These are phyloP conservation scores for Brachyopa scutellaris DNA, from an alignment of 2,888 invertebrate genomes.

Conservation along the genomic window DNA sequence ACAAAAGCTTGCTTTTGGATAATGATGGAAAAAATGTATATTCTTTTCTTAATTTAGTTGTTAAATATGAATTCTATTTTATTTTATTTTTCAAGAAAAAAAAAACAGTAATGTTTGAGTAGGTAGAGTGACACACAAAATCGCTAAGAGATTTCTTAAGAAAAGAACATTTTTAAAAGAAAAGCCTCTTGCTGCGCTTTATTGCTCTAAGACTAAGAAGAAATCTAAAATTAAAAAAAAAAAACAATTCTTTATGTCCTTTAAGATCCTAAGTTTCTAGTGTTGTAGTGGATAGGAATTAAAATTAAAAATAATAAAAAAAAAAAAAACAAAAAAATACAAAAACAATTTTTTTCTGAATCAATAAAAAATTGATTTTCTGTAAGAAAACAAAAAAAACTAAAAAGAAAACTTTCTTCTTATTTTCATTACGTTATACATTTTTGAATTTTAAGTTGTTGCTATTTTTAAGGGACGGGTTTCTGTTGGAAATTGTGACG, in stretches of 20 bases:
- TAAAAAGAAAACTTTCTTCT: slow-evolving; percentile 62
- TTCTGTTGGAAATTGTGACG: no score
- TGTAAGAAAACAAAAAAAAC: slow-evolving; percentile 80
- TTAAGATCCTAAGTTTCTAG: slow-evolving; percentile 73
- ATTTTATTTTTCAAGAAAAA: slow-evolving; percentile 39
- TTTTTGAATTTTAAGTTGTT: neutral
- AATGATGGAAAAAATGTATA: slow-evolving; percentile 56
- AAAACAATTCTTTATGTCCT: slow-evolving; percentile 62
- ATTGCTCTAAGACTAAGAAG: slow-evolving; percentile 64
- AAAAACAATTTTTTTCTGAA: slow-evolving; percentile 80
- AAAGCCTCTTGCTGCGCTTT: slow-evolving; percentile 61
- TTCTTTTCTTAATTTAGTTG: slow-evolving; percentile 74
- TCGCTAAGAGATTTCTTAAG: slow-evolving; percentile 33
- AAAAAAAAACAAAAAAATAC: slow-evolving; percentile 72
- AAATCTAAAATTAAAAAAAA: slow-evolving; percentile 51
- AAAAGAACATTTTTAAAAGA: slow-evolving; percentile 12
- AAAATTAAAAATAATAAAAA: slow-evolving; percentile 50
- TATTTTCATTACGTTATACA: slow-evolving; percentile 3
- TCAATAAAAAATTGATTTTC: slow-evolving; percentile 81
- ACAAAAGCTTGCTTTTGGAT: slow-evolving; percentile 45
- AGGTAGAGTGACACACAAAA: slow-evolving; percentile 69
- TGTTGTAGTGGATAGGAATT: slow-evolving; percentile 72
- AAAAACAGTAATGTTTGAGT: slow-evolving; percentile 53
- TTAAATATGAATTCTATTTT: slow-evolving; percentile 64
- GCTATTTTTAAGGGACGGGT: no score